A percentile compares a stretch with the other conserved stretches of the same genome.
Evolutionary conservation across 2,797 vertebrate species (phyloP).

Genomic region (Lacerta bilineata): DNA sequence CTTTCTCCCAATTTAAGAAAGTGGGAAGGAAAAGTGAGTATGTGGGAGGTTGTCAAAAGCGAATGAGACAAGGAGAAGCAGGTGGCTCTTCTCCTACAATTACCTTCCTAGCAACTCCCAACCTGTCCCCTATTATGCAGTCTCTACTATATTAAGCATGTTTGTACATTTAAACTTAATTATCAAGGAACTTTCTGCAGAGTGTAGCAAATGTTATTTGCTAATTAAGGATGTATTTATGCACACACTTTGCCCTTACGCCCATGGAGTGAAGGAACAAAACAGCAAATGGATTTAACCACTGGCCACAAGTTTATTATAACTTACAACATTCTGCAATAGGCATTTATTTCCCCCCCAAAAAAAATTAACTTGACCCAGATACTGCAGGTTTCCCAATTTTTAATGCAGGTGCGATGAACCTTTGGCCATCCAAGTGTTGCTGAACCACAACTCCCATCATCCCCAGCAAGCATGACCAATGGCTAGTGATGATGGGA

Average conservation of each 20-base stretch:
- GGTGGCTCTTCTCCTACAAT: conserved; percentile 1
- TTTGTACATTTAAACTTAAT: conserved; percentile 14
- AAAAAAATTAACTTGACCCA: neutral
- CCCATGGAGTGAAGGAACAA: neutral
- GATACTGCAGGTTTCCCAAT: neutral
- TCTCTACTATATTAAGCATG: neutral
- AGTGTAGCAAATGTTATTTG: neutral
- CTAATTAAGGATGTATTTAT: neutral
- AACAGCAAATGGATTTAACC: no score
- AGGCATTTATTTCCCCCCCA: neutral
- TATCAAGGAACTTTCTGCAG: neutral
- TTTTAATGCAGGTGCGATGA: neutral
- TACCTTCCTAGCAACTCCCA: neutral
- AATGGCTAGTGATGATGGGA: neutral
- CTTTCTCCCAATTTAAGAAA: neutral
- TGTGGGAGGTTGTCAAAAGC: neutral
- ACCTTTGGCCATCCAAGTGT: neutral
- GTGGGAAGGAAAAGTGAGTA: neutral
- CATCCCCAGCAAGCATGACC: neutral
- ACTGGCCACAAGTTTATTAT: no score
- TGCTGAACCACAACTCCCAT: neutral
- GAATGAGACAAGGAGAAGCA: neutral
- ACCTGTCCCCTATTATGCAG: neutral
- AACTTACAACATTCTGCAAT: neutral
- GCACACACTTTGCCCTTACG: neutral